Percentiles rank a stretch among this genome's conserved stretches.
phyloP scores from a whole-genome alignment of 2,888 invertebrate genomes.

The Leucoma salicis region DNA sequence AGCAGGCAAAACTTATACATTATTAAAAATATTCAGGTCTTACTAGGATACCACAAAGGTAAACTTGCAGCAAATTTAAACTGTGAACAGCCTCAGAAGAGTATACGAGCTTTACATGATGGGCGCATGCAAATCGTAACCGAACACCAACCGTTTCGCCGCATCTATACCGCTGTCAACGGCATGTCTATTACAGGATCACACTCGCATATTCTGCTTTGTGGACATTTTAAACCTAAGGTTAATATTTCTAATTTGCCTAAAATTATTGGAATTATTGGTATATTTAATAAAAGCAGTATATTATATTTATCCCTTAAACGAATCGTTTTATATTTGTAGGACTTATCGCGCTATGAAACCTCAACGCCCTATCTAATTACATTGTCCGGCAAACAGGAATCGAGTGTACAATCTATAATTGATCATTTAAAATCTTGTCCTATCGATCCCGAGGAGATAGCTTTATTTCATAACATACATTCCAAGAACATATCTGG shows the following conservation, averaged over 20 bases:
- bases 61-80: constrained; percentile 87
- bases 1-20: no score
- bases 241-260: constrained; percentile 5
- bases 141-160: constrained; percentile 77
- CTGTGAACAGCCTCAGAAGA: constrained; percentile 78
- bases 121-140: constrained; percentile 80
- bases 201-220: constrained; percentile 46
- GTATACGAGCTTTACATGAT: constrained; percentile 67
- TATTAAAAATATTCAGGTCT: background rate
- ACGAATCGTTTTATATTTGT: background rate
- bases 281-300: no score
- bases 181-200: constrained; percentile 46
- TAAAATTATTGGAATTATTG: no score
- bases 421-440: background rate
- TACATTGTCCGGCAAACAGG: background rate
- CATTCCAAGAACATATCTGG: constrained; percentile 3
- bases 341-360: background rate
- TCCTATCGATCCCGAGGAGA: background rate
- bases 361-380: background rate
- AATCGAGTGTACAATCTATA: background rate
- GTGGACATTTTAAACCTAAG: constrained; percentile 48
- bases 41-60: constrained; percentile 51
- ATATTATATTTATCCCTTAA: no score
- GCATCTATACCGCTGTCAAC: constrained; percentile 58
- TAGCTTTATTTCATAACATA: constrained; percentile 1